phyloP scores from a whole-genome alignment of 2,113 vertebrate genomes.

The Clinocottus analis region DNA sequence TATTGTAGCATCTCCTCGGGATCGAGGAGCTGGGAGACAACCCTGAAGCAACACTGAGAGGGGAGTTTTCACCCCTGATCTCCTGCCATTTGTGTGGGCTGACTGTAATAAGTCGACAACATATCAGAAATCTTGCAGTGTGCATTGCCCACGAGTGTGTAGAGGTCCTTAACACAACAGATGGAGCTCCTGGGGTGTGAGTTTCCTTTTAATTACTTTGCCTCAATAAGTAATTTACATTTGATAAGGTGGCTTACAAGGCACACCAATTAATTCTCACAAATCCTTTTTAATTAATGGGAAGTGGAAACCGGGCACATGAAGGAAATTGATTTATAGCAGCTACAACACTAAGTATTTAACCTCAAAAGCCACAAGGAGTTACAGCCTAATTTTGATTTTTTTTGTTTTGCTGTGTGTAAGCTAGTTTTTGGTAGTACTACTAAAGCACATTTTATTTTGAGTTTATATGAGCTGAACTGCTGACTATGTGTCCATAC shows the following conservation, averaged over 20 bases:
- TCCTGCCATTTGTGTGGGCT: neutral
- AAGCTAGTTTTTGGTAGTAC: neutral
- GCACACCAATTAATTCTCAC: constrained; percentile 57
- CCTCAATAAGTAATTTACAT: constrained; percentile 69
- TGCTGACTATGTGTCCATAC: neutral
- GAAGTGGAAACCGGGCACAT: constrained; percentile 52
- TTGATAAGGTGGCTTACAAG: constrained; percentile 66
- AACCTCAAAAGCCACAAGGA: constrained; percentile 32
- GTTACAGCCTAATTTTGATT: constrained; percentile 26
- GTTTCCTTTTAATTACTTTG: constrained; percentile 70
- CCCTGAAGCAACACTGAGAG: neutral
- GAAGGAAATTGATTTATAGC: constrained; percentile 61
- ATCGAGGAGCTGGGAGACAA: constrained; percentile 21
- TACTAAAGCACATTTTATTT: too few relatives aligned
- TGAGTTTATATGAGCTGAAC: too few relatives aligned
- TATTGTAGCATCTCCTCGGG: constrained; percentile 17
- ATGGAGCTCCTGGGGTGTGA: constrained; percentile 47
- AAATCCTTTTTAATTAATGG: constrained; percentile 70
- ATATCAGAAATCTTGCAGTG: constrained; percentile 33
- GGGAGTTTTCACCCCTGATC: neutral
- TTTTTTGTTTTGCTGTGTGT: too few relatives aligned
- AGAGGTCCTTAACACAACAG: constrained; percentile 46
- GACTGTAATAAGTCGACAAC: constrained; percentile 33
- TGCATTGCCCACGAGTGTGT: constrained; percentile 19
- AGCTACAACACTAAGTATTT: constrained; percentile 44